A percentile compares a stretch with the other conserved stretches of the same genome.
These are phyloP conservation scores for Galerucella calmariensis DNA, from an alignment of 2,888 invertebrate species.

Conservation along the genomic window DNA sequence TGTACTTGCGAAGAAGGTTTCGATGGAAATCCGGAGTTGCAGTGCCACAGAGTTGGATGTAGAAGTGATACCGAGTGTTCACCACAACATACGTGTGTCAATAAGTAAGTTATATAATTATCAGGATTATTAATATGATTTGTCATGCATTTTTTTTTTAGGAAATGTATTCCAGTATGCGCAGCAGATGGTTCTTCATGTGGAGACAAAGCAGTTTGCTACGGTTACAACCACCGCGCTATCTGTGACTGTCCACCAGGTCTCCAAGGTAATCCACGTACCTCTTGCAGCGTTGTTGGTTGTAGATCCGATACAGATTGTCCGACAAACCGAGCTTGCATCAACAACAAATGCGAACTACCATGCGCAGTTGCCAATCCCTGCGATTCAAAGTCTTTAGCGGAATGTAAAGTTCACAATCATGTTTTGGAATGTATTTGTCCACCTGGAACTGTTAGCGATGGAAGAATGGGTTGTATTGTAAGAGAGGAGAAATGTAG, in stretches of 20 bases:
- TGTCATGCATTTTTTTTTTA: not conserved
- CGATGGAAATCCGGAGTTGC: conserved; percentile 85
- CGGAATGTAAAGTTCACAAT: conserved; percentile 80
- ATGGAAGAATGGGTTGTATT: conserved; percentile 72
- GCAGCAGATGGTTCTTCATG: conserved; percentile 77
- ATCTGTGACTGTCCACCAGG: conserved; percentile 87
- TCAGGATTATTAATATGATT: not conserved
- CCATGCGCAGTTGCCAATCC: conserved; percentile 77
- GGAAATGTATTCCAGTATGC: conserved; percentile 84
- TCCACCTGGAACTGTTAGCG: conserved; percentile 78
- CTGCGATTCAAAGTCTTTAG: conserved; percentile 72
- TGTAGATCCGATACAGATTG: conserved; percentile 85
- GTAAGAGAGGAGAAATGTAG: conserved; percentile 75
- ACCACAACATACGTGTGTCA: conserved; percentile 84
- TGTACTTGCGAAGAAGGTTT: conserved; percentile 84
- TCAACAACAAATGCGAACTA: conserved; percentile 81
- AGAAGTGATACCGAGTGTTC: conserved; percentile 81
- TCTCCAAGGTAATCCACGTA: conserved; percentile 82
- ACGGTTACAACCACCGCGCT: conserved; percentile 82
- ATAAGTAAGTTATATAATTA: conserved; percentile 63
- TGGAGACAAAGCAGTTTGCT: conserved; percentile 82
- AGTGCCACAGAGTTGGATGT: conserved; percentile 82
- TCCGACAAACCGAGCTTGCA: conserved; percentile 82
- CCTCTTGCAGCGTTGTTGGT: conserved; percentile 82
- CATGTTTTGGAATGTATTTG: conserved; percentile 85